Evolutionary conservation across 30 jellyfish, hydroid and myxozoan species (phyloP), one percentile per base, ranked within the genome.

Genomic region (Rhopilema esculentum): DNA sequence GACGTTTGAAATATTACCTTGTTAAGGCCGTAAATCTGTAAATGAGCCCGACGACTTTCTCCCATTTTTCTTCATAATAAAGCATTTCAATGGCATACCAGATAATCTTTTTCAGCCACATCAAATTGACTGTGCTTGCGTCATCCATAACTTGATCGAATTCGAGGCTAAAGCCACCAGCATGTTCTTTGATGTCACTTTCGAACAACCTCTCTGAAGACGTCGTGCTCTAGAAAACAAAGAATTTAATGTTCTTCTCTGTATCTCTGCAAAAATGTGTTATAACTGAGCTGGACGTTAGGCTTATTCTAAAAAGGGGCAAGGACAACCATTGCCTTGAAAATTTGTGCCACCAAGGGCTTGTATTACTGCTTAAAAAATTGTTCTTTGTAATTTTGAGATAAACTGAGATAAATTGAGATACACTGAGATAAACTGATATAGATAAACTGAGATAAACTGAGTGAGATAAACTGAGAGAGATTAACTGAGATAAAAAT

Each of bases 61-160:
- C 98, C 96, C 96, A 92, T 80, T 92, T 92, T 64, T 92, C 97
- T 80, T 92, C 95, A 32, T 79, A 83, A 49, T 82, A 92, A 89
- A 92, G 32, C 67, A 82, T 82, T 80, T 92, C 98, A 53, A 92
- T 72, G n/a, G 97, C 97, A 87, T 86, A 92, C 94, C 90, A 73
- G 29, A 88, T 75, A 61, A 92, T 73, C 66, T 89, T 93, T 86
- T 76, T 87, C 76, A 88, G 29, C 91, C 91, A 81, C 31, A 78
- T 82, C 33, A 76, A 33, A 75, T 84, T 65, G 1, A 74, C 52
- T 49, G 66, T 21, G 26, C 88, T 86, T 65, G 51, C 72, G 66
- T 86, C 96, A 72, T 85, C 96, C 30, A 92, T 57, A 20, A 51
- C 33, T 51, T 79, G 80, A 26, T 90, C 91, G 61, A 90, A 90